Base-by-base conservation (phyloP, 2,888 invertebrate species). In the Amiota communis region DNA sequence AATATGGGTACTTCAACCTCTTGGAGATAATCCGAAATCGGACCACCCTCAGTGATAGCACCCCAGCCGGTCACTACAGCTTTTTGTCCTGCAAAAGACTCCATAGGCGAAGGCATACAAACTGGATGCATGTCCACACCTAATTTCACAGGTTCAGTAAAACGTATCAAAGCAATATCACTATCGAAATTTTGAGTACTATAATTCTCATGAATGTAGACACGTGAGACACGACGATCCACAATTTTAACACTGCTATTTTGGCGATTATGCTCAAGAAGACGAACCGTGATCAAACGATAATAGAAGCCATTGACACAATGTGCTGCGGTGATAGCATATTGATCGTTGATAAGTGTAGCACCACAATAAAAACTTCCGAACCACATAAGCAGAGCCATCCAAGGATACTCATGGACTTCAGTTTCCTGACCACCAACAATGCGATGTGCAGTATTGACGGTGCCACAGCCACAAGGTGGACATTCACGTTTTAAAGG, bases 11-110 rank as follows among this genome's bases (percentile, higher is more conserved):
- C 93, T 63, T 88, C 90, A 12, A 96, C 96, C 91, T 96, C 95
- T 85, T 84, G 87, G 63, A 97, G 89, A 11, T 92, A 93, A 71
- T 91, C 91, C 0, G 95, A 93, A 3, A 94, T 91, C 6, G 92
- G 90, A 0, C 96, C 96, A 9, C 93, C 92, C 83, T 94, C 94
- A 75, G 92, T 91, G 0, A 93, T 92, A 1, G 94, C 93, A 1
- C 96, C 96, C 96, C 96, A 96, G 1, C 96, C 95, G 0, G 93
- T 93, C 0, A 93, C 95, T n/a, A 94, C 91, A 1, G 92, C 93
- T 51, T 81, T 83, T 68, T 87, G 84, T 9, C 87, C 88, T 0
- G 87, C 83, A 71, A 85, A 90, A 1, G 81, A 82, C 23, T 87
- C 85, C 4, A 76, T 80, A 0, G 78, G 69, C 2, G 91, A 88